A percentile compares a stretch with the other conserved stretches of the same genome.
Conservation (phyloP, 1,140 invertebrate species). For the Doryteuthis pealeii region DNA sequence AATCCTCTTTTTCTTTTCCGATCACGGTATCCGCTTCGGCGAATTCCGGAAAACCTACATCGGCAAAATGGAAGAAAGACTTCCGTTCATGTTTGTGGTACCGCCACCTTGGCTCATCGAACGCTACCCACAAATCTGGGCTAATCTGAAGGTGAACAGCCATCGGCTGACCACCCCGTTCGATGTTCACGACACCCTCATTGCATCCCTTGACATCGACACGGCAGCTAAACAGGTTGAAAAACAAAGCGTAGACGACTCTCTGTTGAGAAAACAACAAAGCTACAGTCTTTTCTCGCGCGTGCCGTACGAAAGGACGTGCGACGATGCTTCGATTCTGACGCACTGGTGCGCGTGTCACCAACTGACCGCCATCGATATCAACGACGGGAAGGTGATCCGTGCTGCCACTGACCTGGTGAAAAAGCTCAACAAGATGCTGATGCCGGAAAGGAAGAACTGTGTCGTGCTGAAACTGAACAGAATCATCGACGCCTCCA, state of each 20-base stretch:
- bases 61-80: constrained; percentile 20
- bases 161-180: constrained; percentile 8
- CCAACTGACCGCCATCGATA: constrained; percentile 1
- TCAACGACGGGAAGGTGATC: not conserved
- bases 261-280: constrained; percentile 22
- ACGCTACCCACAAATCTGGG: not conserved
- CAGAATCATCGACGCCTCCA: constrained; percentile 21
- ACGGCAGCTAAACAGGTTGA: not conserved
- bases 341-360: constrained; percentile 61
- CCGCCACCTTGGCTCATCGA: constrained; percentile 13
- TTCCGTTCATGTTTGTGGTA: constrained; percentile 19
- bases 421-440: not conserved
- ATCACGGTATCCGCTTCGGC: constrained; percentile 21
- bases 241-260: too few species aligned
- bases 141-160: constrained; percentile 14
- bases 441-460: constrained; percentile 32
- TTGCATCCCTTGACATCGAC: not conserved
- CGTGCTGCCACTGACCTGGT: not conserved
- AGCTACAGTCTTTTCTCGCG: constrained; percentile 58
- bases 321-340: constrained; percentile 55
- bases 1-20: constrained; percentile 21
- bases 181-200: constrained; percentile 10
- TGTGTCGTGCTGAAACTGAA: constrained; percentile 24
- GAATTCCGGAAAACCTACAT: constrained; percentile 15
- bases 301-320: constrained; percentile 57